Conservation (phyloP, 2,888 invertebrate genomes). For the Adineta ricciae region DNA sequence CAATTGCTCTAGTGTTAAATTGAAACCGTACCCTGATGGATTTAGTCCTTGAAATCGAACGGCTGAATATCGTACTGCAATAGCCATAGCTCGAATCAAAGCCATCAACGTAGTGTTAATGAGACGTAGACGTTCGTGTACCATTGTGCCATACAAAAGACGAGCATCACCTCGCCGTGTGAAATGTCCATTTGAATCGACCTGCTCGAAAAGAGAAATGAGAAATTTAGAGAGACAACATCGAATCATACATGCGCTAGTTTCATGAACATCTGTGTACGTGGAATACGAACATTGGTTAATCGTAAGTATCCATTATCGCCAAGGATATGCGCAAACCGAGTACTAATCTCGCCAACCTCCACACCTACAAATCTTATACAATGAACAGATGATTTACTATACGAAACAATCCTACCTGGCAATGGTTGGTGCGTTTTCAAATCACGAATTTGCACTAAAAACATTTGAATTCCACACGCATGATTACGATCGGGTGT, state of each 20-base stretch:
- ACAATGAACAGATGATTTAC: background rate
- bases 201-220: slow-evolving; percentile 36
- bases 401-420: slow-evolving; percentile 53
- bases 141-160: slow-evolving; percentile 28
- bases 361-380: slow-evolving; percentile 23
- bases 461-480: slow-evolving; percentile 80
- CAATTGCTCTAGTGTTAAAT: slow-evolving; percentile 33
- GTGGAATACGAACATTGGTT: slow-evolving; percentile 73
- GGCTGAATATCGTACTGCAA: slow-evolving; percentile 79
- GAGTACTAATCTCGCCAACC: slow-evolving; percentile 26
- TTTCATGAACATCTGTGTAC: slow-evolving; percentile 85
- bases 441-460: slow-evolving; percentile 77
- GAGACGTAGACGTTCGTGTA: slow-evolving; percentile 63
- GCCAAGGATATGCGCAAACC: slow-evolving; percentile 52
- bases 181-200: slow-evolving; percentile 43
- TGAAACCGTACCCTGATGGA: slow-evolving; percentile 60
- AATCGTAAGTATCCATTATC: slow-evolving; percentile 88
- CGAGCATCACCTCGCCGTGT: slow-evolving; percentile 19
- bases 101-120: slow-evolving; percentile 62
- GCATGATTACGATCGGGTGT: slow-evolving; percentile 59
- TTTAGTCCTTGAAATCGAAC: slow-evolving; percentile 78
- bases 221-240: background rate
- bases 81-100: slow-evolving; percentile 72
- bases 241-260: slow-evolving; percentile 65
- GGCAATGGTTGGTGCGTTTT: slow-evolving; percentile 74